phyloP scores from a whole-genome alignment of 2,888 invertebrate species.

The Bellardia bayeri region DNA sequence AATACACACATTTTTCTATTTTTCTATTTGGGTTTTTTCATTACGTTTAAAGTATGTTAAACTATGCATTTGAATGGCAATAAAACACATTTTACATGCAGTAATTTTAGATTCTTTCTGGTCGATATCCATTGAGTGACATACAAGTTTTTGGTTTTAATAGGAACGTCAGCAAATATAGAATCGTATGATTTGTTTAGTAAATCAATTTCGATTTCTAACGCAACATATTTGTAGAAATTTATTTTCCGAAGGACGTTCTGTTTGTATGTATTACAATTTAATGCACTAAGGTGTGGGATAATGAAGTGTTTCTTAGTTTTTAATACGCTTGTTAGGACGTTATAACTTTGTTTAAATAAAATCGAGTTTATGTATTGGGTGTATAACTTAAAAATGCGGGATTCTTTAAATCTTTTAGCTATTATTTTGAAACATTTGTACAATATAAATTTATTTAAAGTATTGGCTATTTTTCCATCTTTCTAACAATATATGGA shows the following conservation, averaged over 20 bases:
- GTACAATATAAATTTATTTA: too few species aligned
- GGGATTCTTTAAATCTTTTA: too few species aligned
- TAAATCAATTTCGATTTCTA: not conserved
- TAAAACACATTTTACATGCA: constrained; percentile 40
- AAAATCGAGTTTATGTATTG: too few species aligned
- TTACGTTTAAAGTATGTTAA: constrained; percentile 54
- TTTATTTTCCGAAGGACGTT: not conserved
- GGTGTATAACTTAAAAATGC: too few species aligned
- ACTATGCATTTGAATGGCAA: constrained; percentile 54
- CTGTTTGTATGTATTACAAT: too few species aligned
- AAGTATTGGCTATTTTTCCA: too few species aligned
- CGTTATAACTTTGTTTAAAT: too few species aligned
- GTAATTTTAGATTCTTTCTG: constrained; percentile 23
- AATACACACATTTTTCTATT: constrained; percentile 42
- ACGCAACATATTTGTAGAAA: not conserved
- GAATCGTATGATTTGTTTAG: not conserved
- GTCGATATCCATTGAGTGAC: constrained; percentile 32
- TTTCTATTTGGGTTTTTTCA: not conserved
- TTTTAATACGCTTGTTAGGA: too few species aligned
- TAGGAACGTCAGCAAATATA: constrained; percentile 18
- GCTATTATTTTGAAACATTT: too few species aligned
- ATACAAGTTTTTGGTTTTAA: constrained; percentile 41
- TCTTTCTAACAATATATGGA: too few species aligned
- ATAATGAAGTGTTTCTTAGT: too few species aligned
- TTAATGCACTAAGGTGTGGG: too few species aligned